Base-by-base conservation (phyloP, 2,113 vertebrate species). In the Ahaetulla prasina region DNA sequence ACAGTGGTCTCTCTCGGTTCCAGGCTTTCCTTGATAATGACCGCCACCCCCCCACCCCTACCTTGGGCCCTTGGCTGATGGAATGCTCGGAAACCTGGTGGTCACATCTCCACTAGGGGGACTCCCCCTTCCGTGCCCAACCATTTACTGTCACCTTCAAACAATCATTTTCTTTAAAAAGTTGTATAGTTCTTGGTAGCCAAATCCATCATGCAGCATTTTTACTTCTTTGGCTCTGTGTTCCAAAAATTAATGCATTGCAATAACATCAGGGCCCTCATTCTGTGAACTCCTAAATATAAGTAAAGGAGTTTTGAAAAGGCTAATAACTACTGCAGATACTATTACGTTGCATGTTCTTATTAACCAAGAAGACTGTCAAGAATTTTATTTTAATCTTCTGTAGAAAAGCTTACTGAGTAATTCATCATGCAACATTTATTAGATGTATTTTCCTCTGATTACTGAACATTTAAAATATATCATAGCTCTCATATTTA, bases 361-460 rank as follows among this genome's bases (percentile, higher is more conserved):
- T 11, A 35, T 68, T 89, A 25, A 1, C 8, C 68, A 2, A 47
- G 45, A 95, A 94, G 1, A 84, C 93, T 85, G 45, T 8, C 93
- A 90, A 27, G 9, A 0, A 27, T 88, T 93, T 93, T 89, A 90
- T 93, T 95, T 95, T 89, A 89, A 68, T 52, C 47, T 94, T 87
- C 55, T 92, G 30, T 43, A 92, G 80, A 85, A 55, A n/a, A 87
- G 22, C 88, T 86, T 87, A 91, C 63, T 94, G 89, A 95, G 94
- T 92, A 43, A 94, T 94, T 96, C 63, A 91, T 92, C 91, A 93
- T 94, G 90, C 95, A 95, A 95, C 52, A 96, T 95, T 94, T 94
- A 94, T 95, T 93, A 94, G 95, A 94, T 43, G 0, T 91, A 43
- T 90, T 95, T 95, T 45, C 47, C 90, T 94, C 85, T 94, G 16